These are phyloP conservation scores for Eurystomus glaucurus DNA, from an alignment of 2,797 vertebrate species.

Conservation along the genomic window DNA sequence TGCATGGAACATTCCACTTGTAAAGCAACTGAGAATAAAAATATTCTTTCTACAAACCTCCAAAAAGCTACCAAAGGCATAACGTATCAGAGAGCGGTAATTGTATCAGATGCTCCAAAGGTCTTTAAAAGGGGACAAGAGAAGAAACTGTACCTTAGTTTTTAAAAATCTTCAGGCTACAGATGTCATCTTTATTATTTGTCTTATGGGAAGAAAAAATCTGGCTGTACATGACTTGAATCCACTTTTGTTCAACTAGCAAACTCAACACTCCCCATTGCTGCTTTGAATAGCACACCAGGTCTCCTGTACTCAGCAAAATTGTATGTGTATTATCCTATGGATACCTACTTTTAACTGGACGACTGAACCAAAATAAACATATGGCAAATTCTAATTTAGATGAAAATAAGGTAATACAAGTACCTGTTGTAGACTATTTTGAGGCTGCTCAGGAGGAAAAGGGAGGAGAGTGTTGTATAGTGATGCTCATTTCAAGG, in stretches of 20 bases:
- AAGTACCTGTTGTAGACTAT: neutral
- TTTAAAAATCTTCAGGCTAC: neutral
- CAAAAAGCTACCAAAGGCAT: neutral
- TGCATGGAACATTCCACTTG: neutral
- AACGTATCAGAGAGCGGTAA: neutral
- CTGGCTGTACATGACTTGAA: neutral
- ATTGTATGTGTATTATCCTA: neutral
- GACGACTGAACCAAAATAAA: neutral
- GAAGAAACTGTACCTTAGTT: neutral
- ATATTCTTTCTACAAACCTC: neutral
- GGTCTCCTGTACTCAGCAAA: neutral
- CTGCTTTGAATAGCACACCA: neutral
- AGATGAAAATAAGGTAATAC: slow-evolving; percentile 30
- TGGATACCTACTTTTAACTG: neutral
- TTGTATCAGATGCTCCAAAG: neutral
- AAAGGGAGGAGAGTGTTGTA: neutral
- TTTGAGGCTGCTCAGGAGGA: neutral
- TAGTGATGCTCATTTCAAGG: neutral
- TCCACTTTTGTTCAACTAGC: neutral
- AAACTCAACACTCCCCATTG: neutral
- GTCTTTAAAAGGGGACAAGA: neutral
- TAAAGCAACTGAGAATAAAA: neutral
- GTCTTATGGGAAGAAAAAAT: neutral
- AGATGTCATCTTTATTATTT: neutral
- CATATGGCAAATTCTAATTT: neutral